Base-by-base conservation (phyloP, 2,113 vertebrate genomes). In the Malurus melanocephalus region DNA sequence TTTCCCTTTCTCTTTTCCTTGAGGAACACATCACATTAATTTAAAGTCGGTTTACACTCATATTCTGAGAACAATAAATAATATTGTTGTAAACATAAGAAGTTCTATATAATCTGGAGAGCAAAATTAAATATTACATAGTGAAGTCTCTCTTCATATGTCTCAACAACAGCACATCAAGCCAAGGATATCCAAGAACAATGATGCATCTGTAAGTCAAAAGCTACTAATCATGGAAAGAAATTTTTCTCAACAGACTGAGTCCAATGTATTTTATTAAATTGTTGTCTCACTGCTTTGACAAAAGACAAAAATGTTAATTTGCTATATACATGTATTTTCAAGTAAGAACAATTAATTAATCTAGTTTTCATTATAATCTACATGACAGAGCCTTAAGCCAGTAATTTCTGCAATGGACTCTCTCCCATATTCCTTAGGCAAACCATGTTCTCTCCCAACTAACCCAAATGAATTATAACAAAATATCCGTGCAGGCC, bases 21-120 rank as follows among this genome's bases (percentile, higher is more conserved):
- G 64, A 83, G 49, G 53, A 90, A 78, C 13, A 28, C 10, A 42
- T 5, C 64, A 20, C 30, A 33, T 52, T 78, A 60, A 78, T 81
- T 78, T 84, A 60, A 78, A 88, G 78, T 45, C 32, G 19, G 30
- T 74, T 93, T 91, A 55, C 45, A 59, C 35, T 86, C n/a, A 62
- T 74, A 21, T 77, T 80, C 52, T 75, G 19, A 38, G 24, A 13
- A 43, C 13, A 77, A 64, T 49, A 86, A 18, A 42, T 14, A 3
- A 15, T 19, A 81, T 19, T 64, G 19, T 26, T 69, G 21, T 60
- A 88, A 87, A 87, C 52, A 19, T 35, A 32, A 52, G 66, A 81
- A 81, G 22, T 40, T 64, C 49, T 61, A 43, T 43, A 33, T 42
- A 88, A 89, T 32, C 33, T 66, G 15, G 23, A 87, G 40, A 65